A percentile compares a stretch with the other conserved stretches of the same genome.
Conservation (phyloP, 2,888 invertebrate species). For the Allacma fusca region DNA sequence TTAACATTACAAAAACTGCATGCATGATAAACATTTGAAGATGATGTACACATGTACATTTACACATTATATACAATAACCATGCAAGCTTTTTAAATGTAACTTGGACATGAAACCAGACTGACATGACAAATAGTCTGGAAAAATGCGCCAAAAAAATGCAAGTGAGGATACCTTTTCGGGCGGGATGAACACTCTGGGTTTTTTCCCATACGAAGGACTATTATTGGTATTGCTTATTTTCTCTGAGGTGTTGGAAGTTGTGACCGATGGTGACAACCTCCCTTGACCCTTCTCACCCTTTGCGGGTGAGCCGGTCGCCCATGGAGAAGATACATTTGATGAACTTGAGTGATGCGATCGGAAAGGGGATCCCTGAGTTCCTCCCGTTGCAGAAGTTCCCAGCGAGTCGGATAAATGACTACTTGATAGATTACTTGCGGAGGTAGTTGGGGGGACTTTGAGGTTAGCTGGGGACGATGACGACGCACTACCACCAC, state of each 20-base stretch:
- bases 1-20: too few relatives aligned
- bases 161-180: slow-evolving; percentile 53
- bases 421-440: neutral
- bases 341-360: slow-evolving; percentile 21
- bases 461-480: slow-evolving; percentile 27
- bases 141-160: neutral
- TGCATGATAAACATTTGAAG: too few relatives aligned
- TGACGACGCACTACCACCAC: slow-evolving; percentile 14
- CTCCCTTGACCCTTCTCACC: slow-evolving; percentile 46
- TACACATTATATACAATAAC: too few relatives aligned
- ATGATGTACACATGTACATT: too few relatives aligned
- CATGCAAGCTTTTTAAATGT: too few relatives aligned
- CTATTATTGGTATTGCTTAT: slow-evolving; percentile 36
- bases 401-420: slow-evolving; percentile 17
- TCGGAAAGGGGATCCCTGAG: slow-evolving; percentile 34
- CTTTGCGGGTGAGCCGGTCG: slow-evolving; percentile 46
- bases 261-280: slow-evolving; percentile 53
- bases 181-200: slow-evolving; percentile 50
- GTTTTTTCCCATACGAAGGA: slow-evolving; percentile 55
- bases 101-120: too few relatives aligned
- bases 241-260: slow-evolving; percentile 32
- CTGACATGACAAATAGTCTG: neutral
- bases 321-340: slow-evolving; percentile 25
- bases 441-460: slow-evolving; percentile 29
- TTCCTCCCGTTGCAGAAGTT: neutral